Percentiles rank a stretch among this genome's conserved stretches.
Evolutionary conservation across 2,888 invertebrate species (phyloP).

Genomic region (Epinotia nisella): DNA sequence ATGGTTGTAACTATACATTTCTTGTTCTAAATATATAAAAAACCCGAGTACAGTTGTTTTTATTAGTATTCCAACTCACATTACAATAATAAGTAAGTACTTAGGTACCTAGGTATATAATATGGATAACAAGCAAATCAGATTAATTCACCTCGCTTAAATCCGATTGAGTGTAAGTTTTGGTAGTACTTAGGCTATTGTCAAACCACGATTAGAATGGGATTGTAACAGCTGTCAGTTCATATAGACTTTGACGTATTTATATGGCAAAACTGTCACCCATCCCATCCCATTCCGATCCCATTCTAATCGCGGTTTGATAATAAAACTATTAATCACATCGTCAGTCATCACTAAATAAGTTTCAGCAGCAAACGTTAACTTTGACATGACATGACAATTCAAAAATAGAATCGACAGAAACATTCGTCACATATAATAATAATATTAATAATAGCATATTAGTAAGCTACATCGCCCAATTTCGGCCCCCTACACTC

Average conservation of each 20-base stretch:
- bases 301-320: too few relatives aligned
- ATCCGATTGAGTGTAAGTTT: background rate
- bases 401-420: background rate
- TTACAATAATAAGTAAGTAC: background rate
- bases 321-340: too few relatives aligned
- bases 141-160: background rate
- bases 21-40: constrained; percentile 86
- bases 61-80: constrained; percentile 51
- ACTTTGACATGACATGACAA: background rate
- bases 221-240: too few relatives aligned
- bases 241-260: too few relatives aligned
- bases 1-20: constrained; percentile 86
- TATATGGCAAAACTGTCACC: too few relatives aligned
- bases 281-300: too few relatives aligned
- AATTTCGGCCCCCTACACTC: constrained; percentile 11
- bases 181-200: background rate
- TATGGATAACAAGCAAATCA: constrained; percentile 5
- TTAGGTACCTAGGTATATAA: too few relatives aligned
- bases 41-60: constrained; percentile 65
- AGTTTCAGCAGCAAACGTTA: too few relatives aligned
- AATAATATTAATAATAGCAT: background rate
- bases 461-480: background rate
- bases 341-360: too few relatives aligned
- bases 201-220: too few relatives aligned
- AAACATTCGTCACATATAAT: background rate